Conservation (phyloP, 2,113 vertebrate species). For the Nothocercus nigrocapillus region DNA sequence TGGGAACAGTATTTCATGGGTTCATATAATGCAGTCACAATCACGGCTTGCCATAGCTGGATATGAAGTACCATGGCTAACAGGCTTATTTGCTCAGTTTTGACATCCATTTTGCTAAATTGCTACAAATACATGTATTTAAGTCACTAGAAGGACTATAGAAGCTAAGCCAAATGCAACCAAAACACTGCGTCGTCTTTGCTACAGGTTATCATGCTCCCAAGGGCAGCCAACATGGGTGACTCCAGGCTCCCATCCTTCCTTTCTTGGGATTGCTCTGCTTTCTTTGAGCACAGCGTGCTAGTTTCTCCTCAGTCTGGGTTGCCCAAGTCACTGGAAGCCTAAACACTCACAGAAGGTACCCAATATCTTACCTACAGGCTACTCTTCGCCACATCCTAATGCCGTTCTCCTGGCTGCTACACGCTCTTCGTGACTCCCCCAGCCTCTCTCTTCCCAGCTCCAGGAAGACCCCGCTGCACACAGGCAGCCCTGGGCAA, state of each 20-base stretch:
- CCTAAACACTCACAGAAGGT: background rate
- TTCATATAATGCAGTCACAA: background rate
- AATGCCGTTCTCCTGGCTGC: background rate
- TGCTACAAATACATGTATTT: background rate
- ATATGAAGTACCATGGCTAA: background rate
- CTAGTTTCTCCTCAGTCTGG: background rate
- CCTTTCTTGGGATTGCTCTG: background rate
- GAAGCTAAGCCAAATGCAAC: background rate
- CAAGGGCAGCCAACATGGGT: fast-evolving
- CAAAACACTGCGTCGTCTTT: background rate
- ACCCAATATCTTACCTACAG: fast-evolving
- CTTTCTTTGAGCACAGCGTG: background rate
- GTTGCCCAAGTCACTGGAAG: background rate
- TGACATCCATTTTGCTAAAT: background rate
- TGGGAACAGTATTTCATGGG: background rate
- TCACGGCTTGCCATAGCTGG: background rate
- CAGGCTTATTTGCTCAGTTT: background rate
- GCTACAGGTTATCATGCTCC: background rate
- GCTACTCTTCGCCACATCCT: background rate
- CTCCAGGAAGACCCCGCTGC: background rate
- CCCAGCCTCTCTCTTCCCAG: background rate
- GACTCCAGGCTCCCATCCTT: background rate
- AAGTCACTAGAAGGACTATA: background rate
- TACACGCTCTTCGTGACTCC: background rate
- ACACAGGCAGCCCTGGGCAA: background rate